Percentiles rank a stretch among this genome's conserved stretches.
phyloP scores from a whole-genome alignment of 2,113 vertebrate species.

The Cephalopholis sonnerati region DNA sequence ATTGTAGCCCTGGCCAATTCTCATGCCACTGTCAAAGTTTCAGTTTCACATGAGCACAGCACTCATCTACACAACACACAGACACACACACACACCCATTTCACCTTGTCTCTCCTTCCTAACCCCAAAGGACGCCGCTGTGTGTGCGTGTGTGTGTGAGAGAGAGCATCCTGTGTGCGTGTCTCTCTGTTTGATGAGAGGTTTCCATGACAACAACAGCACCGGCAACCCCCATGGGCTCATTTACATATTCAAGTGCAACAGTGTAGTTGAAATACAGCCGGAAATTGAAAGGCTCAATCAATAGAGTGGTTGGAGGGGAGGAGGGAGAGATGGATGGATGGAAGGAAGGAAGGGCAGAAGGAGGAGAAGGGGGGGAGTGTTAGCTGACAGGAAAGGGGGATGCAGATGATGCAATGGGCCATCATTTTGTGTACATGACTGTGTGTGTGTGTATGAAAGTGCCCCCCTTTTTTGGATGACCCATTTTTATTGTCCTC shows the following conservation, averaged over 20 bases:
- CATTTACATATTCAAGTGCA: conserved; percentile 80
- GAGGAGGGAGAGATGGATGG: background rate
- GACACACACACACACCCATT: conserved; percentile 19
- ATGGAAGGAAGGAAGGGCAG: conserved; percentile 36
- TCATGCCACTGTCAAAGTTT: conserved; percentile 57
- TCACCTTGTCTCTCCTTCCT: conserved; percentile 74
- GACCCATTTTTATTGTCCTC: conserved; percentile 64
- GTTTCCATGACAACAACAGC: conserved; percentile 77
- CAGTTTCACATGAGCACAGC: conserved; percentile 49
- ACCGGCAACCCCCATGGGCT: conserved; percentile 63
- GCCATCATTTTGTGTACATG: conserved; percentile 48
- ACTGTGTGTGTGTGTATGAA: conserved; percentile 8
- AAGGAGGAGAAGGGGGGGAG: background rate
- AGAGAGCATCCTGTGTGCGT: conserved; percentile 21
- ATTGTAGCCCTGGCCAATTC: conserved; percentile 45
- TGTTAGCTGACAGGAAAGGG: conserved; percentile 34
- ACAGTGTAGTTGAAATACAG: conserved; percentile 77
- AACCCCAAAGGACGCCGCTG: conserved; percentile 48
- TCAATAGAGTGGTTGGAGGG: conserved; percentile 70
- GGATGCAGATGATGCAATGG: conserved; percentile 68
- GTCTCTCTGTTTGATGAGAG: conserved; percentile 65
- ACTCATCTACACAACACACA: background rate
- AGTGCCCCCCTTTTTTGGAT: conserved; percentile 18
- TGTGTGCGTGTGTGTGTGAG: conserved; percentile 5
- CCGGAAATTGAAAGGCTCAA: conserved; percentile 75